These are phyloP conservation scores for Coreius guichenoti DNA, from an alignment of 2,797 vertebrate genomes.

Conservation along the genomic window DNA sequence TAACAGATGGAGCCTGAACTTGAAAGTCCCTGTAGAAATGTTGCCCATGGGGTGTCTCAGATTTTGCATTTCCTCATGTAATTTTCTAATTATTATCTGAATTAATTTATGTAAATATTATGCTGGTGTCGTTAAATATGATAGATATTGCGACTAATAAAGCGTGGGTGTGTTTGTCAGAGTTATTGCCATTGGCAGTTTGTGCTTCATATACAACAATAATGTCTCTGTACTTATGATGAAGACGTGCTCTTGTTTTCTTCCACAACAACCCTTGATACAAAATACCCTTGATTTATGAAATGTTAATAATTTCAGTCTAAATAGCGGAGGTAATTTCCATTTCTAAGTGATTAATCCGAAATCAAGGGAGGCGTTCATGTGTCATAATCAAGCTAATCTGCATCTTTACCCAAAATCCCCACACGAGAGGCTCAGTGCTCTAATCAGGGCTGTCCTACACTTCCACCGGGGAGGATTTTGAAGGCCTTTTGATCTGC, in stretches of 20 bases:
- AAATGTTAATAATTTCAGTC: conserved; percentile 49
- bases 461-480: conserved; percentile 25
- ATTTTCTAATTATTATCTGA: conserved; percentile 51
- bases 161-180: conserved; percentile 29
- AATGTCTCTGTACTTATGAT: conserved; percentile 49
- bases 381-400: conserved; percentile 58
- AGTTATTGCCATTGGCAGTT: conserved; percentile 34
- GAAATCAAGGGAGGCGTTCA: conserved; percentile 39
- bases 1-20: conserved; percentile 53
- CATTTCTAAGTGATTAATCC: conserved; percentile 54
- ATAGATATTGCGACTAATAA: conserved; percentile 34
- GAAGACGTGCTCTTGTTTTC: conserved; percentile 34
- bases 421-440: conserved; percentile 19
- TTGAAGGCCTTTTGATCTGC: conserved; percentile 49
- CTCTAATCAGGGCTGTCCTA: conserved; percentile 43
- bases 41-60: conserved; percentile 18
- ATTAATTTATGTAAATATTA: conserved; percentile 44
- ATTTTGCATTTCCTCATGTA: conserved; percentile 43
- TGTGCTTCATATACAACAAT: conserved; percentile 30
- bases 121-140: conserved; percentile 46
- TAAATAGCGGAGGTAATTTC: conserved; percentile 53
- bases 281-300: conserved; percentile 51
- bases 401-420: conserved; percentile 52
- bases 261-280: conserved; percentile 32
- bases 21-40: not conserved